Percentiles rank a stretch among this genome's conserved stretches.
Conservation (phyloP, 2,888 invertebrate species). For the Desoria tigrina region DNA sequence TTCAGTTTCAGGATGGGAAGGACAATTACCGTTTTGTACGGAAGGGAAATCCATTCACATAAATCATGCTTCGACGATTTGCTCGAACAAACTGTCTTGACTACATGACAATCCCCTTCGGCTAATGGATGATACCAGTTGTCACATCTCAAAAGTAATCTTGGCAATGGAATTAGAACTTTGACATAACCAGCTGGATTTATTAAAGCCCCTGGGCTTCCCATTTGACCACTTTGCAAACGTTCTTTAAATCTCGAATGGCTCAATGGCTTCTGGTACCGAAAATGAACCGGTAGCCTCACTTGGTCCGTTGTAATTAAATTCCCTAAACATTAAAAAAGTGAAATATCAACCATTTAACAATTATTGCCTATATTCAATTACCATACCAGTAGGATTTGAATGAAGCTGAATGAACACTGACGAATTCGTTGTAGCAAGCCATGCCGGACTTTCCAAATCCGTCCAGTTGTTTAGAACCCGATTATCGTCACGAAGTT, state of each 20-base stretch:
- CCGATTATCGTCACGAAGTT: slow-evolving; percentile 38
- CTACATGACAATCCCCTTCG: slow-evolving; percentile 53
- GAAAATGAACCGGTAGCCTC: slow-evolving; percentile 59
- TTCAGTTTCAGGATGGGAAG: not conserved
- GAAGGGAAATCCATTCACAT: slow-evolving; percentile 59
- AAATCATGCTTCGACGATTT: slow-evolving; percentile 51
- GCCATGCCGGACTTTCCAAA: slow-evolving; percentile 50
- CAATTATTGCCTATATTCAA: not conserved
- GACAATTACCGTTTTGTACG: slow-evolving; percentile 58
- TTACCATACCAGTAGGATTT: slow-evolving; percentile 42
- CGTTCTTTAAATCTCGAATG: slow-evolving; percentile 51
- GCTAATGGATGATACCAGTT: slow-evolving; percentile 55
- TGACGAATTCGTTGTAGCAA: slow-evolving; percentile 48
- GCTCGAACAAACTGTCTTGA: slow-evolving; percentile 57
- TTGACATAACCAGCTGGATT: slow-evolving; percentile 56
- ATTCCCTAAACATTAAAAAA: slow-evolving; percentile 48
- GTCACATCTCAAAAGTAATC: slow-evolving; percentile 50
- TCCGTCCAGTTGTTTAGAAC: slow-evolving; percentile 53
- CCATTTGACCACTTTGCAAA: slow-evolving; percentile 29
- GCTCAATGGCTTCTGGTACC: slow-evolving; percentile 60
- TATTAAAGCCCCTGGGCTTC: slow-evolving; percentile 39
- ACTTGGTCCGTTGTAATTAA: slow-evolving; percentile 48
- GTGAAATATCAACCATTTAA: not conserved
- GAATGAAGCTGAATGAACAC: slow-evolving; percentile 47
- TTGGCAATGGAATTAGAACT: slow-evolving; percentile 50